Conservation (phyloP, 2,113 vertebrate genomes). For the Crotalus horridus region DNA sequence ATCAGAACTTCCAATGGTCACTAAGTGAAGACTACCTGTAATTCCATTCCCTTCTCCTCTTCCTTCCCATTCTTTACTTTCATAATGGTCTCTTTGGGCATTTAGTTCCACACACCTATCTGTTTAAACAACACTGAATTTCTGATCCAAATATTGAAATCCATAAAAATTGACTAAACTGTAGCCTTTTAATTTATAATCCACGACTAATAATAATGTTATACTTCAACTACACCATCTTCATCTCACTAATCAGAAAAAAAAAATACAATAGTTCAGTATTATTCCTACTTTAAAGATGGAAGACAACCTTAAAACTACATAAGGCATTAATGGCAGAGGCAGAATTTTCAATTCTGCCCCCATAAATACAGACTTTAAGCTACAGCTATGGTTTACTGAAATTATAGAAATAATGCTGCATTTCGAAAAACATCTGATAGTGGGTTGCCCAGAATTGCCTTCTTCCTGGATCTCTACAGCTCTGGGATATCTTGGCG, state of each 20-base stretch:
- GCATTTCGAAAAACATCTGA: background rate
- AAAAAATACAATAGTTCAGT: background rate
- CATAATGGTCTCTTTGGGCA: background rate
- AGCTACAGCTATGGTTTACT: background rate
- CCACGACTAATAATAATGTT: background rate
- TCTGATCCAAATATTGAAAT: background rate
- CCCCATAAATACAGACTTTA: background rate
- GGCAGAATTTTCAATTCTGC: background rate
- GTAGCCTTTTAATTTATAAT: background rate
- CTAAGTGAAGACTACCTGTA: background rate
- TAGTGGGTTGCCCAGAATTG: background rate
- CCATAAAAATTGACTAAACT: background rate
- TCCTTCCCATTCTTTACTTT: background rate
- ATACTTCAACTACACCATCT: background rate
- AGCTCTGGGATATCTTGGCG: background rate
- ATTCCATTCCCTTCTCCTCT: background rate
- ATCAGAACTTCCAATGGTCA: background rate
- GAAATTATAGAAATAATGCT: background rate
- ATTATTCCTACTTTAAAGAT: background rate
- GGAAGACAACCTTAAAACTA: background rate
- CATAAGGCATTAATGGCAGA: background rate
- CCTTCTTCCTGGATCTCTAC: background rate
- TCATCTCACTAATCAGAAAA: background rate
- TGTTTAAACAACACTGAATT: background rate
- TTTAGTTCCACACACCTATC: background rate